Evolutionary conservation across 2,888 invertebrate genomes (phyloP), one percentile per base, ranked within the genome.

Genomic region (Neoaliturus tenellus): DNA sequence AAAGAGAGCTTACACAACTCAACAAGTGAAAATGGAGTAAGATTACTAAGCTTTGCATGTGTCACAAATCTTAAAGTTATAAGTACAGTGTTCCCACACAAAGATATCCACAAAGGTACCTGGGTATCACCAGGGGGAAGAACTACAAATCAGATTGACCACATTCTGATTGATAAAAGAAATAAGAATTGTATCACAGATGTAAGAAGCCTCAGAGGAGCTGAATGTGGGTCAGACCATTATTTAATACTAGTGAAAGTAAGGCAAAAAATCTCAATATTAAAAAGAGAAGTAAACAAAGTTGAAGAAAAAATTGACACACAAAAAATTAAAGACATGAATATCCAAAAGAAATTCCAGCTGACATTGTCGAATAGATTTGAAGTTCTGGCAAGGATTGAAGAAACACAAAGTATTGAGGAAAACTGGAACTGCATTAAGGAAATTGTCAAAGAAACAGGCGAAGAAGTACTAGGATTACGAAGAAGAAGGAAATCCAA

Each of bases 51-150:
- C 39, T 82, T 85, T 81, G 84, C 84, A 33, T 17, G 39, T 31
- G 78, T 82, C 23, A 82, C 78, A 35, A 67, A 75, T 55, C 69
- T 84, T n/a, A 51, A 44, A 44, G 73, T 85, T 44, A 51, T 39
- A 33, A 84, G 58, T 31, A 80, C 80, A 28, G 23, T 78, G 55
- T 78, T 51, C 78, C 48, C 33, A 5, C 23, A 25, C 20, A 48
- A 51, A 78, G 44, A 78, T 28, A 51, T 48, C 25, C 48, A 78
- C 51, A 78, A 78, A 41, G 25, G 28, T 10, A 84, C 82, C 6
- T 84, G 85, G 85, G 20, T 48, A 35, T 85, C 85, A 20, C 86
- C 84, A 31, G 80, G 85, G 82, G 86, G 84, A 35, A 67, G 80
- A 33, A 83, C 75, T 4, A 71, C 25, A 23, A 84, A 85, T 55